phyloP scores from a whole-genome alignment of 2,888 invertebrate genomes.

The Eristalis intricaria region DNA sequence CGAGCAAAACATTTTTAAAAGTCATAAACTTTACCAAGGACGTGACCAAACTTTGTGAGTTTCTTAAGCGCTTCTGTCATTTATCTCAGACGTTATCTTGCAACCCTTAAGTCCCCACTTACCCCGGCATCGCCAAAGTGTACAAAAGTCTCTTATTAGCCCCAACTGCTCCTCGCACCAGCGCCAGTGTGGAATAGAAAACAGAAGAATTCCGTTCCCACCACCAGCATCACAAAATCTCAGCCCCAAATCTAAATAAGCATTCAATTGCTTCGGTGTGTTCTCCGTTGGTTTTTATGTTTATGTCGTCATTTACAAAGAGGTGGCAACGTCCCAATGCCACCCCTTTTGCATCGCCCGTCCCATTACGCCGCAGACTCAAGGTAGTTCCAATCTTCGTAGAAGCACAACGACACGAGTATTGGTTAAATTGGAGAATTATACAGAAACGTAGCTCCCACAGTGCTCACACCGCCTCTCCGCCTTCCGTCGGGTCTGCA shows the following conservation, averaged over 20 bases:
- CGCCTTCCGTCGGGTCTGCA: not conserved
- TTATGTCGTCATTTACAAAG: slow-evolving; percentile 70
- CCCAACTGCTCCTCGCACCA: slow-evolving; percentile 10
- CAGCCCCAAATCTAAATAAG: slow-evolving; percentile 70
- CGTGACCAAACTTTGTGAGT: slow-evolving; percentile 69
- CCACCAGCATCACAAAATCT: slow-evolving; percentile 47
- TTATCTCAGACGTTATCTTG: slow-evolving; percentile 68
- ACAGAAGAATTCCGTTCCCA: slow-evolving; percentile 40
- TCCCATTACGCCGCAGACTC: slow-evolving; percentile 14
- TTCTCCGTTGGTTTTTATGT: slow-evolving; percentile 70
- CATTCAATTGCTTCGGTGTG: slow-evolving; percentile 71
- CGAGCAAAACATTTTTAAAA: slow-evolving; percentile 65
- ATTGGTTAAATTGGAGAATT: slow-evolving; percentile 70
- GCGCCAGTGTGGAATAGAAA: slow-evolving; percentile 22
- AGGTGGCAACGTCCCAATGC: slow-evolving; percentile 62
- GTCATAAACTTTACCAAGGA: slow-evolving; percentile 62
- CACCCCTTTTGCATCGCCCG: slow-evolving; percentile 17
- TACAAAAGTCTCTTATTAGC: slow-evolving; percentile 50
- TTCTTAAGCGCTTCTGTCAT: slow-evolving; percentile 68
- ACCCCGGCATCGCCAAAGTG: not conserved
- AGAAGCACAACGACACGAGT: slow-evolving; percentile 55
- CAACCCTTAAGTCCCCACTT: slow-evolving; percentile 64
- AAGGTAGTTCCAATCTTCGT: slow-evolving; percentile 51
- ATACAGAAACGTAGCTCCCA: slow-evolving; percentile 65
- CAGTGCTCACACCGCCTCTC: not conserved